These are phyloP conservation scores for Seira sanloemensis DNA, from an alignment of 2,888 invertebrate species.

Conservation along the genomic window DNA sequence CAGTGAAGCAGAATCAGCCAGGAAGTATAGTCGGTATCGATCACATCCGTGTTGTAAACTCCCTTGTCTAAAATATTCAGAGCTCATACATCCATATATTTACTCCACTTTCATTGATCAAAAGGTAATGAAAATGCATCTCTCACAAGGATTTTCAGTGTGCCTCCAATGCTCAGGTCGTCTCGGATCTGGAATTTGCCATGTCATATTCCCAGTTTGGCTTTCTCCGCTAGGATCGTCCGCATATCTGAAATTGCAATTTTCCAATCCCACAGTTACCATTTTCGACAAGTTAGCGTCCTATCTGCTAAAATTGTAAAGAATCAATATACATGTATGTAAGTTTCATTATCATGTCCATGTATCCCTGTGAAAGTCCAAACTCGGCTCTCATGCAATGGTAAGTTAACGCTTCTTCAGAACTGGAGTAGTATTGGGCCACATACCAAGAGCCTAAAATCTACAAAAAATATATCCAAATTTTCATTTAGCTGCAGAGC, in stretches of 20 bases:
- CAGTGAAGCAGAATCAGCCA: conserved; percentile 91
- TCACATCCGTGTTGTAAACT: conserved; percentile 89
- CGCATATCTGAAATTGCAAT: conserved; percentile 78
- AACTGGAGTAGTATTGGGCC: conserved; percentile 92
- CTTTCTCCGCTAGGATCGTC: conserved; percentile 87
- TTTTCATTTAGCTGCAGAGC: too few relatives aligned
- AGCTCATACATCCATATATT: too few relatives aligned
- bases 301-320: not conserved
- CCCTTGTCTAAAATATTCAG: conserved; percentile 82
- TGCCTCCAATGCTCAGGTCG: conserved; percentile 91
- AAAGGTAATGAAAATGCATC: not conserved
- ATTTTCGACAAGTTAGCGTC: too few relatives aligned
- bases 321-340: conserved; percentile 85
- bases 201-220: conserved; percentile 90
- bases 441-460: conserved; percentile 90
- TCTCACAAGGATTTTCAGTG: conserved; percentile 90
- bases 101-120: not conserved
- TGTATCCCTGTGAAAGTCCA: conserved; percentile 75
- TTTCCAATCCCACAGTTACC: too few relatives aligned
- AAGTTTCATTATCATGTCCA: conserved; percentile 90
- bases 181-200: conserved; percentile 85
- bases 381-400: conserved; percentile 88
- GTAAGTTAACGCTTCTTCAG: conserved; percentile 89
- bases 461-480: conserved; percentile 77
- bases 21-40: conserved; percentile 89